These are phyloP conservation scores for Drosophila subobscura DNA, from an alignment of 1,140 invertebrate species.

Conservation along the genomic window DNA sequence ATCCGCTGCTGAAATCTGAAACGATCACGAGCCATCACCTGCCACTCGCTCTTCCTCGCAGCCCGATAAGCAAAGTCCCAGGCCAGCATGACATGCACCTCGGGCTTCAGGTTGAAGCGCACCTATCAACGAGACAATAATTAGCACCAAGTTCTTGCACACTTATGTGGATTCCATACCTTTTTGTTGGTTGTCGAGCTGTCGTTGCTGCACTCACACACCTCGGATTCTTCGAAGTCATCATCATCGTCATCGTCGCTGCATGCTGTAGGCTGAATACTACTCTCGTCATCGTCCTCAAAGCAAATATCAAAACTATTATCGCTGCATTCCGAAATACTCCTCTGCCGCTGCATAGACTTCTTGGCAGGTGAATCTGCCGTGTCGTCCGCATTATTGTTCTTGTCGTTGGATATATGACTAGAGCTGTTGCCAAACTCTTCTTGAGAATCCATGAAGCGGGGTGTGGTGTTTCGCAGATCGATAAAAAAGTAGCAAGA, in stretches of 20 bases:
- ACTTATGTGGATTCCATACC: slow-evolving; percentile 28
- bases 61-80: slow-evolving; percentile 87
- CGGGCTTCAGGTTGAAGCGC: slow-evolving; percentile 85
- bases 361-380: neutral
- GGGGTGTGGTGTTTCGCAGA: slow-evolving; percentile 40
- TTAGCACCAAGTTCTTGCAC: neutral
- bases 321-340: slow-evolving; percentile 72
- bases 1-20: slow-evolving; percentile 86
- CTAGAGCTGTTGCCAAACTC: slow-evolving; percentile 33
- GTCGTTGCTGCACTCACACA: slow-evolving; percentile 36
- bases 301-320: slow-evolving; percentile 74
- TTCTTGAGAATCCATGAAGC: slow-evolving; percentile 42
- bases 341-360: slow-evolving; percentile 51
- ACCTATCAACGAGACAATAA: slow-evolving; percentile 84
- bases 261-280: slow-evolving; percentile 27
- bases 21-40: slow-evolving; percentile 86
- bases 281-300: slow-evolving; percentile 52
- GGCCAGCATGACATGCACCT: slow-evolving; percentile 86
- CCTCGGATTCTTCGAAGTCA: slow-evolving; percentile 17
- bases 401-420: slow-evolving; percentile 43
- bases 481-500: slow-evolving; percentile 71
- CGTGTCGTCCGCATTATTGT: slow-evolving; percentile 36
- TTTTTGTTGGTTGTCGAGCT: slow-evolving; percentile 49
- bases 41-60: slow-evolving; percentile 87
- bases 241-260: slow-evolving; percentile 24